A percentile compares a stretch with the other conserved stretches of the same genome.
Conservation (phyloP, 2,113 vertebrate genomes). For the Neolamprologus sp. region DNA sequence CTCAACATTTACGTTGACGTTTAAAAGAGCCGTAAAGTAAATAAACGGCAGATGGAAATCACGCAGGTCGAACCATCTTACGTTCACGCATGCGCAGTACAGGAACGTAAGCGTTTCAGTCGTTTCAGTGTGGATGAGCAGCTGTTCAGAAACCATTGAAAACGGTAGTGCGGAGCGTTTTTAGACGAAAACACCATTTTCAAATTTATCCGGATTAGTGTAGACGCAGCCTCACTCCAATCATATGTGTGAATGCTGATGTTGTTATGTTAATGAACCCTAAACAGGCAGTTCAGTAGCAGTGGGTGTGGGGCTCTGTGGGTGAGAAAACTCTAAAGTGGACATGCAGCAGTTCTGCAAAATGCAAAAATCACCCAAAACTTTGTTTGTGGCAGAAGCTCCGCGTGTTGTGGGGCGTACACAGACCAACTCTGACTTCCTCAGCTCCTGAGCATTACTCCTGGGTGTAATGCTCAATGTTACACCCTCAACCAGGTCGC, state of each 20-base stretch:
- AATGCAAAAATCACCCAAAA: not conserved
- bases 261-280: not conserved
- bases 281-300: not conserved
- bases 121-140: not conserved
- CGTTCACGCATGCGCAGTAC: not conserved
- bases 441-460: not conserved
- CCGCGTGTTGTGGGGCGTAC: not conserved
- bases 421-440: not conserved
- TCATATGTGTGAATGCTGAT: not conserved
- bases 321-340: not conserved
- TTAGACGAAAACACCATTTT: rapidly evolving
- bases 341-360: not conserved
- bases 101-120: not conserved
- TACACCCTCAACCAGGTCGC: not conserved
- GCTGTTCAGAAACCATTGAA: not conserved
- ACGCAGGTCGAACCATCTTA: not conserved
- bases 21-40: not conserved
- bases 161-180: rapidly evolving
- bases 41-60: rapidly evolving
- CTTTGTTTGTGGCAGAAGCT: not conserved
- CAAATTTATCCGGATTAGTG: not conserved
- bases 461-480: not conserved
- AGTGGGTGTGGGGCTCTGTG: not conserved
- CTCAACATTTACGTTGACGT: not conserved
- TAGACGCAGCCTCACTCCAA: not conserved